phyloP scores from a whole-genome alignment of 2,113 vertebrate genomes.

The Trachemys scripta region DNA sequence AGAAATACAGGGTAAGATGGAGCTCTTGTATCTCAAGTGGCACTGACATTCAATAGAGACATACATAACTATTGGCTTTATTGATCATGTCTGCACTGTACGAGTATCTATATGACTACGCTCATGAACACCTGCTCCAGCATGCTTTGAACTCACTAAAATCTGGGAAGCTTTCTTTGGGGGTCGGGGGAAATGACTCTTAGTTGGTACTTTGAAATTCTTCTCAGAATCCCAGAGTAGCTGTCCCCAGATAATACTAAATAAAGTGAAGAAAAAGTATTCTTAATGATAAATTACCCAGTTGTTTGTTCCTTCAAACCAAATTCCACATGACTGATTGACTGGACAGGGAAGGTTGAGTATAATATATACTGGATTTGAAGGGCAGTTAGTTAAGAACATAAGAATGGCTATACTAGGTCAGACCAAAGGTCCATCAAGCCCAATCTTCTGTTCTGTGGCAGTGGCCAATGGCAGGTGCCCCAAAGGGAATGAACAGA shows the following conservation, averaged over 20 bases:
- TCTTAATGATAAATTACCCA: not conserved
- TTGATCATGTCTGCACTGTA: not conserved
- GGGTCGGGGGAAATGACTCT: not conserved
- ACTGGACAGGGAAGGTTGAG: not conserved
- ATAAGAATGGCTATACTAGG: too few relatives aligned
- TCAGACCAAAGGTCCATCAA: too few relatives aligned
- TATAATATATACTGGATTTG: not conserved
- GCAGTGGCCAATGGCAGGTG: too few relatives aligned
- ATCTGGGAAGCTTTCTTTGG: not conserved
- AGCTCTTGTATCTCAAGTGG: rapidly evolving
- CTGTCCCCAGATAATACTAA: not conserved
- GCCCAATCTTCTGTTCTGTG: too few relatives aligned
- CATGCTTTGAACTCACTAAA: not conserved
- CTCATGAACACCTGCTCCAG: not conserved
- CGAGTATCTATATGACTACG: not conserved
- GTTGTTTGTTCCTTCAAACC: not conserved
- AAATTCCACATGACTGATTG: not conserved
- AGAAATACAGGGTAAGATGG: not conserved
- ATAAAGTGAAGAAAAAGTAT: not conserved
- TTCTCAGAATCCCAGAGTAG: not conserved
- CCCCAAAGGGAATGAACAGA: too few relatives aligned
- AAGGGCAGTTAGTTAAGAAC: not conserved
- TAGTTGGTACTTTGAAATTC: not conserved
- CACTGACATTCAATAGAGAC: not conserved
- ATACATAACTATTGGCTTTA: not conserved